A percentile compares a stretch with the other conserved stretches of the same genome.
Evolutionary conservation across 2,888 invertebrate genomes (phyloP).

Genomic region (Eupithecia inturbata): DNA sequence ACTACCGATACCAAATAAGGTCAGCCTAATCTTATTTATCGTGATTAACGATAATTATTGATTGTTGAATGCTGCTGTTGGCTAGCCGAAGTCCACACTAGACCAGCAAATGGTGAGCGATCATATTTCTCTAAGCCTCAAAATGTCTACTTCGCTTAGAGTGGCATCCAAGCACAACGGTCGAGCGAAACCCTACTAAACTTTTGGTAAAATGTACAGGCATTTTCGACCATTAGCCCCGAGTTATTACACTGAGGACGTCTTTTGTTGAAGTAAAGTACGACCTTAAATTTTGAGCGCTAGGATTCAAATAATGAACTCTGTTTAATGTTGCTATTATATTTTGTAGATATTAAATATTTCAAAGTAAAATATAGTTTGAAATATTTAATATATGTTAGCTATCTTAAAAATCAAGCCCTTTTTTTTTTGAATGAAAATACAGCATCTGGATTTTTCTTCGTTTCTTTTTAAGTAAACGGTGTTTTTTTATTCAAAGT

Average conservation of each 20-base stretch:
- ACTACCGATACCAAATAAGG: background rate
- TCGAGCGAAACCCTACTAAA: slow-evolving; percentile 33
- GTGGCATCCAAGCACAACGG: slow-evolving; percentile 18
- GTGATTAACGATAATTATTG: background rate
- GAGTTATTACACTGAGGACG: slow-evolving; percentile 49
- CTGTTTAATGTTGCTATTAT: slow-evolving; percentile 12
- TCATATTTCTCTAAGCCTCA: background rate
- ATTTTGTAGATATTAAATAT: background rate
- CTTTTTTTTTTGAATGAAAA: too few relatives aligned
- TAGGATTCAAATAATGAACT: slow-evolving; percentile 28
- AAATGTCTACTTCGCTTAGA: slow-evolving; percentile 7
- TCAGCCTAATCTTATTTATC: background rate
- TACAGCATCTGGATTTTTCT: too few relatives aligned
- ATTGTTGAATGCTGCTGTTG: background rate
- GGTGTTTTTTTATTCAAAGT: too few relatives aligned
- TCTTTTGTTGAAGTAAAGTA: slow-evolving; percentile 45
- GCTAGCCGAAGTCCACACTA: background rate
- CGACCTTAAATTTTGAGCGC: slow-evolving; percentile 38
- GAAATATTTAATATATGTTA: too few relatives aligned
- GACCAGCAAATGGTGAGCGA: background rate
- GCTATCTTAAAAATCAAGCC: too few relatives aligned
- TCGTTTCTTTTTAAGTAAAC: too few relatives aligned
- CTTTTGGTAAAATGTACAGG: slow-evolving; percentile 49
- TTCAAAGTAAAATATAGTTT: background rate
- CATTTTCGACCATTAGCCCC: slow-evolving; percentile 50